These are phyloP conservation scores for Lepidurus apus DNA, from an alignment of 1,140 invertebrate species.

Conservation along the genomic window DNA sequence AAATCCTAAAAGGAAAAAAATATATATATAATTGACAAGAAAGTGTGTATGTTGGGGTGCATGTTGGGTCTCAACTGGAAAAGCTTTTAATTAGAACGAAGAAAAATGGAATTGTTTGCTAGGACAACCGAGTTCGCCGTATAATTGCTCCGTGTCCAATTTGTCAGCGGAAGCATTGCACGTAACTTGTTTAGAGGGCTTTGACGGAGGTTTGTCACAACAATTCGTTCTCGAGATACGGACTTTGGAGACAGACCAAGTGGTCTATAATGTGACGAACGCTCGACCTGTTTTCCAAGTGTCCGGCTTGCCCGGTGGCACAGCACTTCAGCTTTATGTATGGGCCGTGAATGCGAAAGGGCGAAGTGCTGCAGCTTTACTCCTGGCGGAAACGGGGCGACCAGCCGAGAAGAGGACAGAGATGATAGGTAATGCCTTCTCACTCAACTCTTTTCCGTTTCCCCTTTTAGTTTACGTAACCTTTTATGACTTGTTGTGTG, in stretches of 20 bases:
- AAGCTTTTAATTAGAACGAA: not conserved
- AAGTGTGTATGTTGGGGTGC: not conserved
- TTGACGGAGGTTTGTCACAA: slow-evolving; percentile 77
- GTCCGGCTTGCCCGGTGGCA: slow-evolving; percentile 48
- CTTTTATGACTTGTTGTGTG: not conserved
- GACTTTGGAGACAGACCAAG: slow-evolving; percentile 60
- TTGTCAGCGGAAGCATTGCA: slow-evolving; percentile 61
- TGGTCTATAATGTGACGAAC: slow-evolving; percentile 60
- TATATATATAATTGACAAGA: not conserved
- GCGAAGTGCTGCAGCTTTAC: slow-evolving; percentile 66
- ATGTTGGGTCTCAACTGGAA: slow-evolving; percentile 6
- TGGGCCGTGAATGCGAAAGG: slow-evolving; percentile 84
- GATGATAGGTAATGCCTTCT: slow-evolving; percentile 15
- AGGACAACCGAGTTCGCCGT: slow-evolving; percentile 71
- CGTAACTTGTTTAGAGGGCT: slow-evolving; percentile 66
- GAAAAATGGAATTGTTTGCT: slow-evolving; percentile 24
- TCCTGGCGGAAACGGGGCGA: slow-evolving; percentile 43
- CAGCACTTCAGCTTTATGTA: slow-evolving; percentile 65
- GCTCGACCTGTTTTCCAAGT: slow-evolving; percentile 52
- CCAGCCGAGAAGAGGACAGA: not conserved
- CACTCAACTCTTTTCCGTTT: not conserved
- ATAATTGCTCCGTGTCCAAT: slow-evolving; percentile 74
- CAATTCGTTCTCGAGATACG: slow-evolving; percentile 73
- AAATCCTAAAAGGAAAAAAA: not conserved
- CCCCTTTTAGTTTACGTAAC: not conserved